Conservation (phyloP, 64 coral and sea anemone species). For the Actinia equina region DNA sequence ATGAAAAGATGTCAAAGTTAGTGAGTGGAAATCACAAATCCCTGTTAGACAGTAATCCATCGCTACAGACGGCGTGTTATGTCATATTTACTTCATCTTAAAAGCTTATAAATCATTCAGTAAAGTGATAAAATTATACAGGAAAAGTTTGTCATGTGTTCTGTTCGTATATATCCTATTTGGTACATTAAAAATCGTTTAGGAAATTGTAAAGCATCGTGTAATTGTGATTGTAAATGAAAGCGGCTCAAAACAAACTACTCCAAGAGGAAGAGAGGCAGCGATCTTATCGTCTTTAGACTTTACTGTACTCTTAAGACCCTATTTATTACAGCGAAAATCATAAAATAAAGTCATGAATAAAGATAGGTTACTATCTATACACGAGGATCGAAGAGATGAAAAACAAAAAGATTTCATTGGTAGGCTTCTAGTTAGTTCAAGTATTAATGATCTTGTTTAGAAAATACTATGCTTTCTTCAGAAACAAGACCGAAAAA, state of each 20-base stretch:
- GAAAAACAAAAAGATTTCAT: too few relatives aligned
- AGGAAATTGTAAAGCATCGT: background rate
- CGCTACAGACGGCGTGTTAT: background rate
- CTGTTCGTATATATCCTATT: background rate
- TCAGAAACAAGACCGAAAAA: background rate
- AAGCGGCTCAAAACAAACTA: background rate
- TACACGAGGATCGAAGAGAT: background rate
- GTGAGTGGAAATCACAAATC: background rate
- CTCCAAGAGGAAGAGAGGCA: background rate
- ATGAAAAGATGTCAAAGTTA: background rate
- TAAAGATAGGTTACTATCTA: background rate
- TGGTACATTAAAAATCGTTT: constrained; percentile 8
- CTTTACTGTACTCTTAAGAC: background rate
- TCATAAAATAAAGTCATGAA: background rate
- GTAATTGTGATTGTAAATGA: background rate
- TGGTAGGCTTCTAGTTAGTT: too few relatives aligned
- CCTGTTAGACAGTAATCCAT: background rate
- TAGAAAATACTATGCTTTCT: background rate
- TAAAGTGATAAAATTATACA: background rate
- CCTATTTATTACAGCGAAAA: background rate
- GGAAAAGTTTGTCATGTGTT: background rate
- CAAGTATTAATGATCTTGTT: too few relatives aligned
- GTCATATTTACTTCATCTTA: background rate
- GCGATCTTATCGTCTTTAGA: background rate
- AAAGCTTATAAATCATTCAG: background rate